Percentiles rank a stretch among this genome's conserved stretches.
Evolutionary conservation across 1,140 invertebrate genomes (phyloP).

Genomic region (Drosophila kikkawai): DNA sequence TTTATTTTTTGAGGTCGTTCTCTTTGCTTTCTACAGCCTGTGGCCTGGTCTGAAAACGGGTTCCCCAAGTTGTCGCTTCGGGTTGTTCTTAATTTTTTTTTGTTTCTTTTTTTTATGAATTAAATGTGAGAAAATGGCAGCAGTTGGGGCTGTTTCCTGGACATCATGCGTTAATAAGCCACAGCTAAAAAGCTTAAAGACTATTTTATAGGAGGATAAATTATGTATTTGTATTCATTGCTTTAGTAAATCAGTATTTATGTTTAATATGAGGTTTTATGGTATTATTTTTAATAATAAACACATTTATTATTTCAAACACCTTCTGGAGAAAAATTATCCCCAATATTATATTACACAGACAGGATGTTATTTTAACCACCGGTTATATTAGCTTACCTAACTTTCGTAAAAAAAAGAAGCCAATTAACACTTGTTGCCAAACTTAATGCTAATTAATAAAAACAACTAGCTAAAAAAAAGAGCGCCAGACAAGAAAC

Average conservation of each 20-base stretch:
- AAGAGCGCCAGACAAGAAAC: conserved; percentile 7
- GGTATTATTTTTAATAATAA: background rate
- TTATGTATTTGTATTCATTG: background rate
- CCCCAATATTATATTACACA: background rate
- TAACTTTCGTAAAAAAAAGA: conserved; percentile 2
- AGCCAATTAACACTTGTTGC: conserved; percentile 32
- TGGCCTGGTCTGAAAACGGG: conserved; percentile 47
- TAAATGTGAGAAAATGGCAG: conserved; percentile 58
- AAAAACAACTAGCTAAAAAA: background rate
- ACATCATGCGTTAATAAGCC: conserved; percentile 5
- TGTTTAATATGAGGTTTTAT: background rate
- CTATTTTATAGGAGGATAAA: background rate
- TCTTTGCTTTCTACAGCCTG: conserved; percentile 41
- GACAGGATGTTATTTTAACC: background rate
- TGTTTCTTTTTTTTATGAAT: conserved; percentile 49
- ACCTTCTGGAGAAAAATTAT: background rate
- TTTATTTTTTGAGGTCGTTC: conserved; percentile 49
- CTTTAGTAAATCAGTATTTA: background rate
- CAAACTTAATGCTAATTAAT: conserved; percentile 6
- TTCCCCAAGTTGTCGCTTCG: conserved; percentile 33
- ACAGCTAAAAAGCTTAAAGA: background rate
- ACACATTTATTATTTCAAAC: background rate
- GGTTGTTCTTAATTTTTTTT: conserved; percentile 41
- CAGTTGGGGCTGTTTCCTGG: conserved; percentile 31
- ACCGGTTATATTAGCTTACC: background rate